Percentiles rank a stretch among this genome's conserved stretches.
Conservation (phyloP, 1,140 invertebrate species). For the Macrotrachela quadricornifera region DNA sequence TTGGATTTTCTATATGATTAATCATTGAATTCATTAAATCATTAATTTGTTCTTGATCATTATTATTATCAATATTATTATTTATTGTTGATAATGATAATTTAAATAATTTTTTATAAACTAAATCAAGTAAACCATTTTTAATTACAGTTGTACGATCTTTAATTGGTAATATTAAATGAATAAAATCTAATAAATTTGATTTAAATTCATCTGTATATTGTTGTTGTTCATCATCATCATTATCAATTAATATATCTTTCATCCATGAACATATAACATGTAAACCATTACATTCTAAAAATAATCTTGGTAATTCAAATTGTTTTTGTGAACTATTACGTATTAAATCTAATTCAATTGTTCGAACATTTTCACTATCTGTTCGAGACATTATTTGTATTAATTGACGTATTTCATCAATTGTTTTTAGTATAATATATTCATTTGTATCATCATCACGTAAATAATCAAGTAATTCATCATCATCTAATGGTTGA, state of each 20-base stretch:
- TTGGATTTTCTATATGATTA: neutral
- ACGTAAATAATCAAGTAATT: slow-evolving; percentile 1
- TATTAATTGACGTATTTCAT: neutral
- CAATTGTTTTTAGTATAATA: neutral
- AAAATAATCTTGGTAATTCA: slow-evolving; percentile 44
- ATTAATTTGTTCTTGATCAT: neutral
- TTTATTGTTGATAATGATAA: neutral
- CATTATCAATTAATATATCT: slow-evolving; percentile 30
- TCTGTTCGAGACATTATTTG: neutral
- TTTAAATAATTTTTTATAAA: neutral
- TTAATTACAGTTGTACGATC: no score
- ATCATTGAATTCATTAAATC: neutral
- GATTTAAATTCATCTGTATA: no score
- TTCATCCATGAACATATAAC: slow-evolving; percentile 76
- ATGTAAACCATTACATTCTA: slow-evolving; percentile 76
- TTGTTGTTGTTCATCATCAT: neutral
- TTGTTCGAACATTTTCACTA: neutral
- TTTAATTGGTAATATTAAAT: no score
- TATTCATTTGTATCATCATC: neutral
- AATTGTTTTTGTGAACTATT: neutral
- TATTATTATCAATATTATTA: neutral
- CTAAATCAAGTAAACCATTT: no score
- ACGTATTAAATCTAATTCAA: neutral
- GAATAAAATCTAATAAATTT: no score
- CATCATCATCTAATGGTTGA: neutral